Conservation (phyloP, 1,140 invertebrate genomes). For the Heterodera carotae region DNA sequence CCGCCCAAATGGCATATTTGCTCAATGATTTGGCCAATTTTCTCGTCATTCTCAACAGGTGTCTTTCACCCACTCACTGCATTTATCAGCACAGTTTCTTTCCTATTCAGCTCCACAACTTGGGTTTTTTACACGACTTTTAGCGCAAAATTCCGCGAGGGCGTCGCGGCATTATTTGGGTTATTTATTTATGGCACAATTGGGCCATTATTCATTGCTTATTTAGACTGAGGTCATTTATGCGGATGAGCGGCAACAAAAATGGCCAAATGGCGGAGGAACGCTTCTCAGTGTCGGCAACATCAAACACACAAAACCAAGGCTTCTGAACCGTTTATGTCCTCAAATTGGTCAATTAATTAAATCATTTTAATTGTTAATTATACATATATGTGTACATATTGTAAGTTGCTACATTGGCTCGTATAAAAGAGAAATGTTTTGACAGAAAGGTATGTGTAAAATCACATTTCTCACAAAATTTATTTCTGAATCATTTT, state of each 20-base stretch:
- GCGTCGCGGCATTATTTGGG: constrained; percentile 36
- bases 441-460: too few relatives aligned
- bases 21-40: constrained; percentile 62
- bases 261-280: neutral
- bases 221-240: neutral
- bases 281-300: neutral
- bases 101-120: constrained; percentile 36
- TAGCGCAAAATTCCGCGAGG: constrained; percentile 48
- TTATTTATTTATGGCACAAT: neutral
- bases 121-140: constrained; percentile 47
- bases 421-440: too few relatives aligned
- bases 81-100: neutral
- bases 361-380: too few relatives aligned
- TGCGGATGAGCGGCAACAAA: neutral
- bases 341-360: too few relatives aligned
- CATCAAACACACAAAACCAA: neutral
- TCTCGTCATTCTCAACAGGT: constrained; percentile 50
- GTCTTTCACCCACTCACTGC: neutral
- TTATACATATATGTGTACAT: too few relatives aligned
- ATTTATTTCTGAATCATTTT: too few relatives aligned
- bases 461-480: too few relatives aligned
- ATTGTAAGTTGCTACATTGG: too few relatives aligned
- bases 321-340: neutral
- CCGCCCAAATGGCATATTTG: constrained; percentile 49
- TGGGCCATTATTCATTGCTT: neutral